Evolutionary conservation across 2,113 vertebrate species (phyloP).

Genomic region (Stigmatopora argus): DNA sequence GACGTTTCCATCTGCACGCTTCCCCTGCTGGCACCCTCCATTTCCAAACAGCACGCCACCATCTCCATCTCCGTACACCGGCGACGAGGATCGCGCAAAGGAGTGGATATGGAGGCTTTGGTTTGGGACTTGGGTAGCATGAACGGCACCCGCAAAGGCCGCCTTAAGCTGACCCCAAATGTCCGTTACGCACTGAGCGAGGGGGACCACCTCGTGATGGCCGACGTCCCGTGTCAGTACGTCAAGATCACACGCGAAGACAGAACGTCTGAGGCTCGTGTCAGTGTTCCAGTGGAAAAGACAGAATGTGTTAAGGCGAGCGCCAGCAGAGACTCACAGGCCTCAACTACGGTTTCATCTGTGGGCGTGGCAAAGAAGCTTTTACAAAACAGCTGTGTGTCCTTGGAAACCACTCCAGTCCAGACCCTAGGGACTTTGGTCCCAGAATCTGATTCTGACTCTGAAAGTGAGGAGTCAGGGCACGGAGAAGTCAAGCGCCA

Average conservation of each 20-base stretch:
- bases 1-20: constrained; percentile 70
- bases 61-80: constrained; percentile 73
- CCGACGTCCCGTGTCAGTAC: constrained; percentile 81
- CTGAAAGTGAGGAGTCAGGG: constrained; percentile 66
- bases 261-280: not conserved
- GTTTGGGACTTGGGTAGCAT: constrained; percentile 80
- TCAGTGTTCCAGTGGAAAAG: constrained; percentile 14
- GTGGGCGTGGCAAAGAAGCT: constrained; percentile 15
- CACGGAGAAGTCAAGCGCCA: constrained; percentile 20
- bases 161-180: constrained; percentile 69
- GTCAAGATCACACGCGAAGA: constrained; percentile 15
- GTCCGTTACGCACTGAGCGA: constrained; percentile 75
- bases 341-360: not conserved
- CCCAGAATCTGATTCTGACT: constrained; percentile 77
- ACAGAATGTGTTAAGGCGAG: constrained; percentile 3
- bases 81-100: constrained; percentile 52
- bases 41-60: constrained; percentile 80
- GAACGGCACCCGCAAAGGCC: constrained; percentile 79
- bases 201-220: constrained; percentile 74
- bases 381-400: constrained; percentile 24
- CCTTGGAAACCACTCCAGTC: constrained; percentile 48
- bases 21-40: constrained; percentile 67
- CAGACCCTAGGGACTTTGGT: constrained; percentile 58
- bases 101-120: constrained; percentile 65
- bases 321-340: constrained; percentile 11